Evolutionary conservation across 2,888 invertebrate genomes (phyloP), one percentile per base, ranked within the genome.

Genomic region (Andrena minutula): DNA sequence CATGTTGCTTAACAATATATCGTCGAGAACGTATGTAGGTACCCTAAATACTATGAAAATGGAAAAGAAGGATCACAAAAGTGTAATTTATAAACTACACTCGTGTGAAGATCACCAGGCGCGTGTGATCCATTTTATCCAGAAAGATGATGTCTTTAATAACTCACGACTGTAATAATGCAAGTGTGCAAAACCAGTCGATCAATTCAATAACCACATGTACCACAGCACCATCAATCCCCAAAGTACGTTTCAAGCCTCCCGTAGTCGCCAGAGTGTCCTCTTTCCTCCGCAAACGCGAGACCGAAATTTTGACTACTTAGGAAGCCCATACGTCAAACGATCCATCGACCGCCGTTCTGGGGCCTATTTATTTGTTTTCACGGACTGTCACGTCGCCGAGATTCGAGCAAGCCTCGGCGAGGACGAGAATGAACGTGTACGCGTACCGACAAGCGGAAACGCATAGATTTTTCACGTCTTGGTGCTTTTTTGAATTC

Each of bases 401-500:
- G 75, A 53, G 60, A 28, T 69, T 61, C 64, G 64, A 71, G 68
- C 77, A 53, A 76, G 75, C 70, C 77, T 75, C 71, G 70, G 66
- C 71, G 61, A 61, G 32, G 56, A 51, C 53, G 64, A 20, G 71
- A 73, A 70, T 63, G 53, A 70, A 78, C 72, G 71, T 53, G 68
- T 71, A 79, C 72, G 66, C 74, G 70, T 74, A 79, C 69, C 32
- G 79, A 79, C 82, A 70, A 70, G 73, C 75, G 83, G 78, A 80
- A 80, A 75, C 83, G 83, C 84, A 84, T 80, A 83, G 80, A 84
- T 81, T 63, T 83, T 56, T 47, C 56, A 60, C 63, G 51, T 51
- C 74, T 78, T 71, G 77, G 64, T 75, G 80, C 65, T 84, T 84
- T 87, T 81, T 81, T 79, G 87, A 87, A 87, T 84, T 86, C 87